Evolutionary conservation across 1,140 invertebrate species (phyloP).

Genomic region (Micrasema minimum): DNA sequence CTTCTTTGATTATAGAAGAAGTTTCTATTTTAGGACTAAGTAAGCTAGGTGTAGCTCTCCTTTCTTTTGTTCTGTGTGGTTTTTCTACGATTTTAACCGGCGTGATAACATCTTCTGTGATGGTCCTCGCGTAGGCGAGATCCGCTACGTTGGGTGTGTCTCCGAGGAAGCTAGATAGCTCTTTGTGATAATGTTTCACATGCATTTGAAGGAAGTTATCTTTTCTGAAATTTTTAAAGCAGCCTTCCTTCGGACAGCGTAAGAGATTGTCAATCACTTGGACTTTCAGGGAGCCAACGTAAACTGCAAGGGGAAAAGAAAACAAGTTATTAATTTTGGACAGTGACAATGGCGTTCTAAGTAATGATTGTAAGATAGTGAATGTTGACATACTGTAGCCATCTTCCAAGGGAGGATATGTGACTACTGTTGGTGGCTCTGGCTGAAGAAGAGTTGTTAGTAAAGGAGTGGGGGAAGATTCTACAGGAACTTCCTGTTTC

Average conservation of each 20-base stretch:
- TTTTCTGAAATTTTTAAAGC: conserved; percentile 89
- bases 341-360: no score
- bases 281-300: conserved; percentile 75
- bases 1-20: conserved; percentile 3
- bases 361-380: no score
- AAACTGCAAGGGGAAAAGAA: conserved; percentile 63
- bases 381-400: conserved; percentile 48
- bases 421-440: background rate
- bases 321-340: background rate
- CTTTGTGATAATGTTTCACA: conserved; percentile 90
- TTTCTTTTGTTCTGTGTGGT: conserved; percentile 35
- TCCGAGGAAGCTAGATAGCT: conserved; percentile 79
- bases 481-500: background rate
- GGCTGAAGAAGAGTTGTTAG: background rate
- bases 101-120: conserved; percentile 62
- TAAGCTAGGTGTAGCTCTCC: background rate
- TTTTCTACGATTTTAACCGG: conserved; percentile 64
- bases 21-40: conserved; percentile 31
- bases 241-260: conserved; percentile 84
- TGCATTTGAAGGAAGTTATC: conserved; percentile 90
- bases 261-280: conserved; percentile 77
- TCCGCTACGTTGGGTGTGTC: conserved; percentile 86
- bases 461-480: background rate
- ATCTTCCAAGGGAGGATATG: conserved; percentile 46
- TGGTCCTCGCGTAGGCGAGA: conserved; percentile 81